These are phyloP conservation scores for Catalaphyllia jardinei DNA, from an alignment of 64 coral and sea anemone species.

Conservation along the genomic window DNA sequence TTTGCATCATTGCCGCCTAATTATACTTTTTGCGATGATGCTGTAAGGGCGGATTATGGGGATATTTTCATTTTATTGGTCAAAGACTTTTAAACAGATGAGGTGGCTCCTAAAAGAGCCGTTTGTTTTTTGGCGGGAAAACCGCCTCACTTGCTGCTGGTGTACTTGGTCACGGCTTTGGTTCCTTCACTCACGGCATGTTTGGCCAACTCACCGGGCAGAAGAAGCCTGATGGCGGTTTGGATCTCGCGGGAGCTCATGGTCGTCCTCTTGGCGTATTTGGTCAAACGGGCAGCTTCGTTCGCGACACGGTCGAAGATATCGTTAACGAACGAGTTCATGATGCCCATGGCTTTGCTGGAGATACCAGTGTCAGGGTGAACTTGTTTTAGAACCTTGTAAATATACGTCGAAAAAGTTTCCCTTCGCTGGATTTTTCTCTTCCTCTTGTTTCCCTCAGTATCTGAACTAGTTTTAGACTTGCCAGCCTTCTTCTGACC, in stretches of 20 bases:
- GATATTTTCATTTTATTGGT: too few relatives aligned
- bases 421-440: background rate
- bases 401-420: background rate
- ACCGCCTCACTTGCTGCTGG: background rate
- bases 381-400: slow-evolving; percentile 21
- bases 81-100: background rate
- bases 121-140: background rate
- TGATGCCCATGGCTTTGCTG: slow-evolving; percentile 12
- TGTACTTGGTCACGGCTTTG: slow-evolving; percentile 24
- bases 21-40: too few relatives aligned
- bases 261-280: background rate
- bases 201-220: slow-evolving; percentile 24
- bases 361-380: slow-evolving; percentile 8
- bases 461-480: background rate
- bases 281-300: background rate
- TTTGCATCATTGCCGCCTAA: too few relatives aligned
- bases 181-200: slow-evolving; percentile 24
- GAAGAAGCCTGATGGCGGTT: background rate
- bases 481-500: background rate
- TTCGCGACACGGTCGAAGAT: background rate
- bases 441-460: background rate
- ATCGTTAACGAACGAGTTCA: slow-evolving; percentile 14
- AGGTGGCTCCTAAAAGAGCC: slow-evolving; percentile 19
- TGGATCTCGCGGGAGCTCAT: slow-evolving; percentile 24
- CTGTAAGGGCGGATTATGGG: too few relatives aligned